phyloP scores from a whole-genome alignment of 2,113 vertebrate genomes.

The Leptobrachium ailaonicum region DNA sequence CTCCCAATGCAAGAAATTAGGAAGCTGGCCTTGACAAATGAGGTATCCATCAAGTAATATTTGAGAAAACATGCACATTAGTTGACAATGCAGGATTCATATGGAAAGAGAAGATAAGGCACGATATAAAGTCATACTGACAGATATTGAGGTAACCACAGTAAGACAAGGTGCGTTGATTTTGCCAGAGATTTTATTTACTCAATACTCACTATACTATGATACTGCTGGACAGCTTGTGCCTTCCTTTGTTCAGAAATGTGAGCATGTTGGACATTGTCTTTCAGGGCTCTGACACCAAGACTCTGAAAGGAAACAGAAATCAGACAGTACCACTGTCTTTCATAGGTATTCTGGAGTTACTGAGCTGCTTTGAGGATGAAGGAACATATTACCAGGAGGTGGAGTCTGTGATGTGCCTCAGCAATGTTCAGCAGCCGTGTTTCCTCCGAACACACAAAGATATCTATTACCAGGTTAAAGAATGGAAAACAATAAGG shows the following conservation, averaged over 20 bases:
- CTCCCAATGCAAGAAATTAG: no score
- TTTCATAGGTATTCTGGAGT: not conserved
- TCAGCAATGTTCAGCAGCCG: slow-evolving; percentile 59
- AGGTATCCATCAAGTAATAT: no score
- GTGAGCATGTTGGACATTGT: slow-evolving; percentile 61
- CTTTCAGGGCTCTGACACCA: slow-evolving; percentile 66
- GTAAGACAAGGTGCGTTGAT: no score
- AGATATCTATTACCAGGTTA: slow-evolving; percentile 72
- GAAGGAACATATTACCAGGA: slow-evolving; percentile 71
- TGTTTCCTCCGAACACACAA: slow-evolving; percentile 61
- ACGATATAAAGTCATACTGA: not conserved
- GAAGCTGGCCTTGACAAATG: no score
- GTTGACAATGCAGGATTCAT: no score
- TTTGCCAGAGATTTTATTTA: not conserved
- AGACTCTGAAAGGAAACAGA: slow-evolving; percentile 62
- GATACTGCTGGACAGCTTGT: slow-evolving; percentile 70
- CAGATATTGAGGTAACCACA: no score
- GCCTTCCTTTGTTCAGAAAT: slow-evolving; percentile 69
- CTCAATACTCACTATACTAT: slow-evolving; percentile 56
- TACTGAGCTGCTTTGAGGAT: not conserved
- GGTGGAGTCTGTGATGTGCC: slow-evolving; percentile 57
- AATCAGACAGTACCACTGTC: not conserved
- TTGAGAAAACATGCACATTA: no score
- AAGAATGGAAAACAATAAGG: slow-evolving; percentile 8
- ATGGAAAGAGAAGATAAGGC: not conserved